Percentiles rank a stretch among this genome's conserved stretches.
Conservation (phyloP, 2,888 invertebrate species). For the Drosophila ustulata region DNA sequence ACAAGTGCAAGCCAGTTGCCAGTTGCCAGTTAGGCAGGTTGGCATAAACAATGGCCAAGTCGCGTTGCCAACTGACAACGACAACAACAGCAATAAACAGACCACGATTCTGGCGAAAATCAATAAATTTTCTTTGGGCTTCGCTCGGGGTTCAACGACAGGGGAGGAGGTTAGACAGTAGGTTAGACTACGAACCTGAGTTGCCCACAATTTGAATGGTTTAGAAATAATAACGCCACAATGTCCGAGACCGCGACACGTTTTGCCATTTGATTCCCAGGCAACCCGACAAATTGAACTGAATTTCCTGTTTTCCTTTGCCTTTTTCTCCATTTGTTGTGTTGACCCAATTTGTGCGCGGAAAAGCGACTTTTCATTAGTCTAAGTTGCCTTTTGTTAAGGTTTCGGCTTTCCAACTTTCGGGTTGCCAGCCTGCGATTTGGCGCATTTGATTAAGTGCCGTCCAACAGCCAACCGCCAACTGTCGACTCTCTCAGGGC, state of each 20-base stretch:
- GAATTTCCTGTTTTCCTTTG: slow-evolving; percentile 69
- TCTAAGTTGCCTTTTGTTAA: slow-evolving; percentile 48
- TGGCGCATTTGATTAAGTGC: slow-evolving; percentile 57
- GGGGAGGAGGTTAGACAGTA: slow-evolving; percentile 7
- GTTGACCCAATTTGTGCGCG: slow-evolving; percentile 73
- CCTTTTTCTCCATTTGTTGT: slow-evolving; percentile 53
- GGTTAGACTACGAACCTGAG: slow-evolving; percentile 23
- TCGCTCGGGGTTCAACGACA: slow-evolving; percentile 20
- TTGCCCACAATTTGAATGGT: slow-evolving; percentile 30
- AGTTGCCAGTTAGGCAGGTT: slow-evolving; percentile 16
- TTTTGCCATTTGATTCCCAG: slow-evolving; percentile 74
- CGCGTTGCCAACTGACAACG: slow-evolving; percentile 69
- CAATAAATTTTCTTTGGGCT: slow-evolving; percentile 54
- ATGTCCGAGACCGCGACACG: slow-evolving; percentile 58
- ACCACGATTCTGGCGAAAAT: slow-evolving; percentile 64
- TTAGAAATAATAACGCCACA: slow-evolving; percentile 27
- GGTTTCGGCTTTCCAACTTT: slow-evolving; percentile 33
- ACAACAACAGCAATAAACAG: slow-evolving; percentile 55
- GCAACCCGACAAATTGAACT: slow-evolving; percentile 68
- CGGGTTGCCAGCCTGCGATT: slow-evolving; percentile 38
- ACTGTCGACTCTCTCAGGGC: neutral
- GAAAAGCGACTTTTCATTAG: slow-evolving; percentile 77
- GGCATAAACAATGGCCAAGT: slow-evolving; percentile 48
- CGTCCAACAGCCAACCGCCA: slow-evolving; percentile 7
- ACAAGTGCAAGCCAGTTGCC: slow-evolving; percentile 64